Percentiles rank a stretch among this genome's conserved stretches.
These are phyloP conservation scores for Brenthis daphne DNA, from an alignment of 2,888 invertebrate genomes.

Conservation along the genomic window DNA sequence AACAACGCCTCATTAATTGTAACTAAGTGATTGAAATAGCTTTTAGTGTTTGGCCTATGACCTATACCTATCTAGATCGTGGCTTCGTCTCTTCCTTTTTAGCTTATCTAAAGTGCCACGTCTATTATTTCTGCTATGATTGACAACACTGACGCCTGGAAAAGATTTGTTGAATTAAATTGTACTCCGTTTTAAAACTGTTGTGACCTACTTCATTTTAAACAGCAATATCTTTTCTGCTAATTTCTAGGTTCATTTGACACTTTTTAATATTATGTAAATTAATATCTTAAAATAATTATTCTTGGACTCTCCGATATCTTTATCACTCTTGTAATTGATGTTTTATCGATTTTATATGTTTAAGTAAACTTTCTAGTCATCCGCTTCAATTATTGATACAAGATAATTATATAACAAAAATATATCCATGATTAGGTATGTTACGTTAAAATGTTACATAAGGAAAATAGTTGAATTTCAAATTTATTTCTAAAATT, in stretches of 20 bases:
- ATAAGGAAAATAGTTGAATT: too few relatives aligned
- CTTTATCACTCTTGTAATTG: constrained; percentile 3
- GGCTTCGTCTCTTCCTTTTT: constrained; percentile 40
- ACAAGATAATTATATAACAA: constrained; percentile 1
- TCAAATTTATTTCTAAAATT: too few relatives aligned
- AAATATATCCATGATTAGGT: not conserved
- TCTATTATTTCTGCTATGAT: constrained; percentile 21
- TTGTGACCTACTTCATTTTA: constrained; percentile 1
- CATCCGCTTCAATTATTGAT: constrained; percentile 3
- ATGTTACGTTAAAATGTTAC: too few relatives aligned
- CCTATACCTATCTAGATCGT: constrained; percentile 42
- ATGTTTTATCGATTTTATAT: not conserved
- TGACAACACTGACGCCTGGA: constrained; percentile 12
- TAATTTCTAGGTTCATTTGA: not conserved
- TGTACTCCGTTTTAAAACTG: not conserved
- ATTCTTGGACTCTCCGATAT: not conserved
- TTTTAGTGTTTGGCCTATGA: constrained; percentile 49
- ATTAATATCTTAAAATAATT: constrained; percentile 4
- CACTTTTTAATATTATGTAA: not conserved
- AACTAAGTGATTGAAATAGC: constrained; percentile 59
- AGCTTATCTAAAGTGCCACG: constrained; percentile 39
- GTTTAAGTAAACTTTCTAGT: constrained; percentile 12
- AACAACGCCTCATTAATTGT: constrained; percentile 59
- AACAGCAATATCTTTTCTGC: not conserved
- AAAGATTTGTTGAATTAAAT: constrained; percentile 1